Conservation (phyloP, 1,140 invertebrate genomes). For the Calephelis nemesis region DNA sequence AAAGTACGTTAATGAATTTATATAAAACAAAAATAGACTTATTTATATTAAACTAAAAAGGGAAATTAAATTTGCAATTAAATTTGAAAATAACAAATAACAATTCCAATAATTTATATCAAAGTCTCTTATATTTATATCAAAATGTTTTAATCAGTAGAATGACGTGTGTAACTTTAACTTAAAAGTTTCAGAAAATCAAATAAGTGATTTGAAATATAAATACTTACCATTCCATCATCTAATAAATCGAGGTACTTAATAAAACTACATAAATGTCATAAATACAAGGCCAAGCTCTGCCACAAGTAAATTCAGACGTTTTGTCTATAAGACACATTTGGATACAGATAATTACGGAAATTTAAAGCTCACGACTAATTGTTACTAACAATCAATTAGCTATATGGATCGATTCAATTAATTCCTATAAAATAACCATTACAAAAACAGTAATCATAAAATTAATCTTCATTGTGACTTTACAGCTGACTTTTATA, state of each 20-base stretch:
- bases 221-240: neutral
- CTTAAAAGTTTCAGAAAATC: no score
- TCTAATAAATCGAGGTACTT: neutral
- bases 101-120: no score
- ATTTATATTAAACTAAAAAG: no score
- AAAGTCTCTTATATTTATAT: no score
- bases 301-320: neutral
- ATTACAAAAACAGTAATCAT: slow-evolving; percentile 40
- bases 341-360: slow-evolving; percentile 14
- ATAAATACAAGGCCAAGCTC: slow-evolving; percentile 1
- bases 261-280: neutral
- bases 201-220: no score
- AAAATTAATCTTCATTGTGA: slow-evolving; percentile 40
- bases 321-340: slow-evolving; percentile 7
- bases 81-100: no score
- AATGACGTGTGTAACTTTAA: no score
- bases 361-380: slow-evolving; percentile 9
- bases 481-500: neutral
- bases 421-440: slow-evolving; percentile 14
- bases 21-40: no score
- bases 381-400: slow-evolving; percentile 18
- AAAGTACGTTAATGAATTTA: no score
- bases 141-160: no score
- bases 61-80: no score
- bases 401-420: slow-evolving; percentile 15